Conservation (phyloP, 2,888 invertebrate species). For the Augiades crinisus region DNA sequence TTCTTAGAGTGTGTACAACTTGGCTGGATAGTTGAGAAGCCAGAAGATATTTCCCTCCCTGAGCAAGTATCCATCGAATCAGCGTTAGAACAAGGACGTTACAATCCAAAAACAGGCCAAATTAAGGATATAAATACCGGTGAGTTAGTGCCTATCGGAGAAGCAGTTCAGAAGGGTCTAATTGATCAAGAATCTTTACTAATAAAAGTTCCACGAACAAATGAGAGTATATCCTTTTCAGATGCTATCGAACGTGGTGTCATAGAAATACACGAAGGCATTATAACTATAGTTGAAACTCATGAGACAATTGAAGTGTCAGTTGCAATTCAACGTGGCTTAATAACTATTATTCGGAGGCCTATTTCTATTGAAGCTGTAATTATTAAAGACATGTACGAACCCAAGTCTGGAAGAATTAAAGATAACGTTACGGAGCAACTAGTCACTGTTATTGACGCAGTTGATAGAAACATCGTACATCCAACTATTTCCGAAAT, state of each 20-base stretch:
- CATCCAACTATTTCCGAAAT: constrained; percentile 91
- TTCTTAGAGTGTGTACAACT: constrained; percentile 92
- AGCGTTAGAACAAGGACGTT: constrained; percentile 84
- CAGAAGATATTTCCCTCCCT: constrained; percentile 82
- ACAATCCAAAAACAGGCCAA: constrained; percentile 85
- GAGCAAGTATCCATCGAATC: constrained; percentile 85
- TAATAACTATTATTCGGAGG: constrained; percentile 84
- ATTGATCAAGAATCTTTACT: constrained; percentile 89
- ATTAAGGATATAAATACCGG: constrained; percentile 83
- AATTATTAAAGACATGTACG: constrained; percentile 86
- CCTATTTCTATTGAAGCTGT: constrained; percentile 90
- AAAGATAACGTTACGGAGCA: constrained; percentile 87
- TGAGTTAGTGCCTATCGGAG: constrained; percentile 84
- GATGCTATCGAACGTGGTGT: constrained; percentile 91
- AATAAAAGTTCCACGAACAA: constrained; percentile 87
- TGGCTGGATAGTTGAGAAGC: constrained; percentile 88
- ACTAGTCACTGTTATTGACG: constrained; percentile 87
- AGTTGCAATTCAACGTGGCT: constrained; percentile 86
- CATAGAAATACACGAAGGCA: constrained; percentile 87
- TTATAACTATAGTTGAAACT: constrained; percentile 86
- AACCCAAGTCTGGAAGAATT: constrained; percentile 85
- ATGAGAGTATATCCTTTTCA: constrained; percentile 88
- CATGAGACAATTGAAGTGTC: constrained; percentile 85
- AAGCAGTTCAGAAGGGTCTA: constrained; percentile 89
- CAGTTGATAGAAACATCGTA: constrained; percentile 89